Evolutionary conservation across 2,797 vertebrate genomes (phyloP).

Genomic region (Sphenodon punctatus): DNA sequence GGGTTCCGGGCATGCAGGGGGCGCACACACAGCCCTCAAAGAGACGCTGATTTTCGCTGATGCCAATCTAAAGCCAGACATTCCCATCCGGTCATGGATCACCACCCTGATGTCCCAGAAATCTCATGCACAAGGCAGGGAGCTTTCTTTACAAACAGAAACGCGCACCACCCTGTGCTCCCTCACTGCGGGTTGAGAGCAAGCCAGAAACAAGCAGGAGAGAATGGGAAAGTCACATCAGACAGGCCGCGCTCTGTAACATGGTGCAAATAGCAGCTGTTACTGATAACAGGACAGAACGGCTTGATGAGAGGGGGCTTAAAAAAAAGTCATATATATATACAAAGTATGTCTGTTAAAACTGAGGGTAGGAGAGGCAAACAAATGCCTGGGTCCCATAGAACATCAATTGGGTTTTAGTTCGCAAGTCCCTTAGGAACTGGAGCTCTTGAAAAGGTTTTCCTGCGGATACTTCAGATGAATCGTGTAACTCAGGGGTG

Average conservation of each 20-base stretch:
- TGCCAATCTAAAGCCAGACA: neutral
- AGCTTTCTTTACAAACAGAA: slow-evolving; percentile 38
- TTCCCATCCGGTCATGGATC: neutral
- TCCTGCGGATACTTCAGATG: too few species aligned
- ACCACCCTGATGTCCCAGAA: slow-evolving; percentile 29
- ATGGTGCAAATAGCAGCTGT: neutral
- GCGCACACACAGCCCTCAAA: too few species aligned
- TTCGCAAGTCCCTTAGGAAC: too few species aligned
- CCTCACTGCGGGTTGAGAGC: slow-evolving; percentile 32
- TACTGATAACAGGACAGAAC: slow-evolving; percentile 2
- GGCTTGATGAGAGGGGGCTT: neutral
- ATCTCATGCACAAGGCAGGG: slow-evolving; percentile 44
- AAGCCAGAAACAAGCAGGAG: slow-evolving; percentile 18
- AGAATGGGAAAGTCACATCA: slow-evolving; percentile 7
- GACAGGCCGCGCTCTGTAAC: neutral
- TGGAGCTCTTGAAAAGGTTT: too few species aligned
- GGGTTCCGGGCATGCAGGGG: neutral
- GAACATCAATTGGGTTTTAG: too few species aligned
- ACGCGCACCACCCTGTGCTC: neutral
- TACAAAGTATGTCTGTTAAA: too few species aligned
- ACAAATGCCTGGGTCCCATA: too few species aligned
- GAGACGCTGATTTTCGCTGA: too few species aligned
- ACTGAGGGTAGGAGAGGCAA: too few species aligned
- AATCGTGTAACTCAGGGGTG: too few species aligned
- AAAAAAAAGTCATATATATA: too few species aligned